Base-by-base conservation (phyloP, 37 sponge, comb jelly and placozoan species). In the Sycon ciliatum region DNA sequence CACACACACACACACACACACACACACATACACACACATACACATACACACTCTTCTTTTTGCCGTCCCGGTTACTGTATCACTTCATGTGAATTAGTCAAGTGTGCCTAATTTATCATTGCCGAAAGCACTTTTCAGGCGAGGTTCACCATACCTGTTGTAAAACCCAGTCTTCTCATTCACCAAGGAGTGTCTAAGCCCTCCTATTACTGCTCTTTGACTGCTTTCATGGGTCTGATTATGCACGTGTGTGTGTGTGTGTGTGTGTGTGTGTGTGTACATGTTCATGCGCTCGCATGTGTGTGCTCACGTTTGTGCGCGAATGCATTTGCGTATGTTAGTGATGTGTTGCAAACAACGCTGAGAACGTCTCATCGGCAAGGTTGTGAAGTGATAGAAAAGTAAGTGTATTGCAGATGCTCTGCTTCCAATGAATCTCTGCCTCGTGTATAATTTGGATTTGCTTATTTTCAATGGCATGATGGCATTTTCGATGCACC, bases 171-270 rank as follows among this genome's bases (percentile, higher is more conserved):
- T n/a, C n/a, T n/a, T n/a, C n/a, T n/a, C n/a, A n/a, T n/a, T n/a
- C n/a, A n/a, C n/a, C n/a, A n/a, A n/a, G n/a, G n/a, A n/a, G n/a
- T n/a, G n/a, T n/a, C n/a, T n/a, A n/a, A n/a, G n/a, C n/a, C n/a
- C n/a, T n/a, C n/a, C n/a, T n/a, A n/a, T n/a, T n/a, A n/a, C n/a
- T n/a, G n/a, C n/a, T n/a, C 80, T 5, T 79, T 83, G 62, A 86
- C 81, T 4, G 78, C 85, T 39, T 86, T 85, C 84, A 53, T 78
- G 24, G 69, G 85, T 20, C 75, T 90, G 24, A 77, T 77, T 3
- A 83, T 57, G 81, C 74, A 56, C 32, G 22, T 34, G 36, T 6
- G 2, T n/a, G 34, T 22, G 2, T 55, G 2, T 22, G 39, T 73
- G 5, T 34, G 36, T 26, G 34, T 73, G 36, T 3, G 27, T 57